A percentile compares a stretch with the other conserved stretches of the same genome.
Conservation (phyloP, 1,140 invertebrate species). For the Leptonema lineaticorne region DNA sequence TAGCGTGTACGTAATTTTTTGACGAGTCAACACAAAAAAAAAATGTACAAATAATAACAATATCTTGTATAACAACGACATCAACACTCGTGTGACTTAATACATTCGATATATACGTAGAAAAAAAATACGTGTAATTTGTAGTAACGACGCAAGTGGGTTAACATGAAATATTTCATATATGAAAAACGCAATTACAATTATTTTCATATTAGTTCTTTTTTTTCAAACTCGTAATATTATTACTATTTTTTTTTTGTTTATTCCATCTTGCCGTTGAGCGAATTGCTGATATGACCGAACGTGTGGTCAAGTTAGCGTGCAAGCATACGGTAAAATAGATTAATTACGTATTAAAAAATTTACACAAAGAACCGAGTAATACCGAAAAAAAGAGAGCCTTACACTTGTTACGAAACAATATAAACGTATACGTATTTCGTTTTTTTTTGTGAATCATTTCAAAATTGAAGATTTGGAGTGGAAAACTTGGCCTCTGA, state of each 20-base stretch:
- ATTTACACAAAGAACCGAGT: no score
- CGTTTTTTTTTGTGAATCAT: background rate
- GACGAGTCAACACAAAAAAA: background rate
- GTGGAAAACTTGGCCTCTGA: conserved; percentile 14
- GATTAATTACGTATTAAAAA: conserved; percentile 1
- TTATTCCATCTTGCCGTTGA: background rate
- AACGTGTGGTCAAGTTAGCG: conserved; percentile 4
- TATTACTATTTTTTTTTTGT: no score
- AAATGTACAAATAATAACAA: no score
- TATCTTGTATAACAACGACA: conserved; percentile 6
- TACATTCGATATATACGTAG: background rate
- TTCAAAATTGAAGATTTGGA: conserved; percentile 6
- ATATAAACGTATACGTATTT: no score
- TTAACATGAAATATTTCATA: conserved; percentile 4
- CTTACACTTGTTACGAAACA: conserved; percentile 1
- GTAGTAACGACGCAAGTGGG: conserved; percentile 7
- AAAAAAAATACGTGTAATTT: background rate
- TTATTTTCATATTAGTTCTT: background rate
- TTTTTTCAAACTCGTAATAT: no score
- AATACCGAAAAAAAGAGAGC: background rate
- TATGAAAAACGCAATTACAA: background rate
- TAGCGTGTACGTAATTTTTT: background rate
- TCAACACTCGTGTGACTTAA: background rate
- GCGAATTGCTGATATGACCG: background rate
- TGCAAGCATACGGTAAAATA: conserved; percentile 1